phyloP scores from a whole-genome alignment of 2,888 invertebrate species.

The Andrena haemorrhoa region DNA sequence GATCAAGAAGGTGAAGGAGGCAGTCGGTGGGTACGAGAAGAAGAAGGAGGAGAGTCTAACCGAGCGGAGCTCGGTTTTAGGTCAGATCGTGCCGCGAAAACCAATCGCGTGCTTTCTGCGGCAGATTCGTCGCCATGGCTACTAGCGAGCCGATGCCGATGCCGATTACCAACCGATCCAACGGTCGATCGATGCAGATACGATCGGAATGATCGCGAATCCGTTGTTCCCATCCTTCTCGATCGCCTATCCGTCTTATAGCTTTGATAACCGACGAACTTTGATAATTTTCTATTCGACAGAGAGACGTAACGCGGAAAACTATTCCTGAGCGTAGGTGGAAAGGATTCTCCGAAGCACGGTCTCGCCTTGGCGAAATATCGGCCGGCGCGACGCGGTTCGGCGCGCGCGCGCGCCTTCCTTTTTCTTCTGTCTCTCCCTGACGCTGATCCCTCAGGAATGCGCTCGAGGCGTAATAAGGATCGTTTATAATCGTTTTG shows the following conservation, averaged over 20 bases:
- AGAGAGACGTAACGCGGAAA: neutral
- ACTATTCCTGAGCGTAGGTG: neutral
- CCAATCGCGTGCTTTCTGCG: constrained; percentile 78
- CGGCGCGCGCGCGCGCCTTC: constrained; percentile 12
- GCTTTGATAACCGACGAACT: too few relatives aligned
- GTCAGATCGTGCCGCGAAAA: constrained; percentile 84
- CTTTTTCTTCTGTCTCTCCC: constrained; percentile 24
- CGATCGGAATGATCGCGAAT: constrained; percentile 33
- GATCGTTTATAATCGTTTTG: constrained; percentile 72
- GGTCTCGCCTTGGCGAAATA: constrained; percentile 14
- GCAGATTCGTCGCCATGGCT: constrained; percentile 70
- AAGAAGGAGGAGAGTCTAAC: constrained; percentile 68
- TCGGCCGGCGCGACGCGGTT: neutral
- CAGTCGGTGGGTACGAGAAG: constrained; percentile 38
- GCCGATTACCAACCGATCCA: constrained; percentile 55
- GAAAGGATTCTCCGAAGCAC: neutral
- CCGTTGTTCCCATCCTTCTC: neutral
- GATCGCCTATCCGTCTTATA: neutral
- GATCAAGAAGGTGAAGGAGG: constrained; percentile 56
- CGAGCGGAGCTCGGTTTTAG: constrained; percentile 80
- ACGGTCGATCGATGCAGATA: constrained; percentile 42
- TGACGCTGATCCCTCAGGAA: constrained; percentile 63
- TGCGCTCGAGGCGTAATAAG: constrained; percentile 68
- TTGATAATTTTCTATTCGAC: neutral
- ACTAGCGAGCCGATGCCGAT: constrained; percentile 47